Conservation (phyloP, 2,888 invertebrate species). For the Eledona agricola region DNA sequence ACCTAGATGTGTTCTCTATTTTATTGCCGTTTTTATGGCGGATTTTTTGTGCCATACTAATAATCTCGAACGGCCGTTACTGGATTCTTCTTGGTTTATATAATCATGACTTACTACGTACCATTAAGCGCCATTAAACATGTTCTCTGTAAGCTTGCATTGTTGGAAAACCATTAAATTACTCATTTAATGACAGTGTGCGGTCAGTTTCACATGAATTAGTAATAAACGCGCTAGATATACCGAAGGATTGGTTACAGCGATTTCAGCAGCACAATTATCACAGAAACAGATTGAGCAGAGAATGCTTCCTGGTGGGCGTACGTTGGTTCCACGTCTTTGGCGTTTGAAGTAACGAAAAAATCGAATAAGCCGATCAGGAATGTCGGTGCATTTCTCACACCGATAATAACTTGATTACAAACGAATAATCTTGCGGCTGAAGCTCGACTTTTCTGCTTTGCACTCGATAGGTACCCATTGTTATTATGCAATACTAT, state of each 20-base stretch:
- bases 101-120: conserved; percentile 23
- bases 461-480: too few species aligned
- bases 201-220: conserved; percentile 19
- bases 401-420: conserved; percentile 11
- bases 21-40: neutral
- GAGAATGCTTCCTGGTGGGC: too few species aligned
- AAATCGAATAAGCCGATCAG: conserved; percentile 20
- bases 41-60: conserved; percentile 11
- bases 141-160: conserved; percentile 22
- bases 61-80: conserved; percentile 11
- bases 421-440: conserved; percentile 23
- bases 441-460: conserved; percentile 23
- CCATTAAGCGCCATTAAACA: conserved; percentile 26
- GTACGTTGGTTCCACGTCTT: too few species aligned
- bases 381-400: conserved; percentile 24
- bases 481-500: too few species aligned
- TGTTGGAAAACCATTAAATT: conserved; percentile 30
- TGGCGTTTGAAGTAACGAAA: too few species aligned
- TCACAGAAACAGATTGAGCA: too few species aligned
- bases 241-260: too few species aligned
- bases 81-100: conserved; percentile 9
- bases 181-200: conserved; percentile 23
- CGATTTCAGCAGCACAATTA: too few species aligned
- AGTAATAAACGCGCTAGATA: conserved; percentile 16
- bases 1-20: neutral